These are phyloP conservation scores for Drosophila lowei DNA, from an alignment of 1,140 invertebrate species.

Conservation along the genomic window DNA sequence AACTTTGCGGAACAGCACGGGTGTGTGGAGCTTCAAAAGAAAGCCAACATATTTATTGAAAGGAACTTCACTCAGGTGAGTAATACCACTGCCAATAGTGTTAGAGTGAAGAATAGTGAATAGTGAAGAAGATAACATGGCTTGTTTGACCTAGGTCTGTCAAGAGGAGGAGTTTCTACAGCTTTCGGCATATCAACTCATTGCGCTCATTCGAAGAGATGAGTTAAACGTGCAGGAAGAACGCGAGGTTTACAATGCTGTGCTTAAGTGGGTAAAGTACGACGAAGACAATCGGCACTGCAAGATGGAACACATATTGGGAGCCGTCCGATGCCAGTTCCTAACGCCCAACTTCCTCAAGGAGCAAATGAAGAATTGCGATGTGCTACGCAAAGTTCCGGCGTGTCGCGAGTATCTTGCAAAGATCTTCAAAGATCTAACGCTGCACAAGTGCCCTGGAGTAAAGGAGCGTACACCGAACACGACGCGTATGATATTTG, in stretches of 20 bases:
- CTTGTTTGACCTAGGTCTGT: slow-evolving; percentile 86
- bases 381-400: slow-evolving; percentile 93
- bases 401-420: slow-evolving; percentile 95
- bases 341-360: slow-evolving; percentile 94
- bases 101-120: no score
- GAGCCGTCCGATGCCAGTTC: slow-evolving; percentile 94
- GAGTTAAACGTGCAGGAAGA: slow-evolving; percentile 95
- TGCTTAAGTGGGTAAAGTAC: slow-evolving; percentile 94
- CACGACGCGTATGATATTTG: slow-evolving; percentile 93
- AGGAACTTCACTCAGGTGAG: slow-evolving; percentile 92
- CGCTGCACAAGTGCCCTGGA: slow-evolving; percentile 90
- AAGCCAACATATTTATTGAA: slow-evolving; percentile 95
- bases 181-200: slow-evolving; percentile 90
- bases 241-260: slow-evolving; percentile 95
- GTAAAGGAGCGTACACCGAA: slow-evolving; percentile 93
- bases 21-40: slow-evolving; percentile 91
- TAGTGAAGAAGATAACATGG: background rate
- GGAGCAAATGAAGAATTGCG: slow-evolving; percentile 95
- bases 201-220: slow-evolving; percentile 92
- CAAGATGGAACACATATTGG: slow-evolving; percentile 93
- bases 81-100: background rate
- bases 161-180: slow-evolving; percentile 96
- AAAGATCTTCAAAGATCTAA: slow-evolving; percentile 94
- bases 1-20: slow-evolving; percentile 96
- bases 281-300: slow-evolving; percentile 92